Conservation (phyloP, 2,888 invertebrate species). For the Thyatira batis region DNA sequence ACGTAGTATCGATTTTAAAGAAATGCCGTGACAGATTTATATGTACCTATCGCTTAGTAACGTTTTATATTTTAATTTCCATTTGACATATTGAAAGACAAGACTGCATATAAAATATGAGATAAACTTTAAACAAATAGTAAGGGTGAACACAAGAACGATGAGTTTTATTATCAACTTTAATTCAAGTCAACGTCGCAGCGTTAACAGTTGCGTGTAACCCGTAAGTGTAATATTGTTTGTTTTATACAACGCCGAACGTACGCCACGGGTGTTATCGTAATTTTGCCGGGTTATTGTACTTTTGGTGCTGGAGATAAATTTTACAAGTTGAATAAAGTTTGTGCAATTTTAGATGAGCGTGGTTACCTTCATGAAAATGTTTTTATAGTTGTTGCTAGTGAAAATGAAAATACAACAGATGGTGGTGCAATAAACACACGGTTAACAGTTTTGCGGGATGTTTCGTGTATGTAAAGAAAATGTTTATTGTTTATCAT, state of each 20-base stretch:
- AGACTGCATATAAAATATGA: too few relatives aligned
- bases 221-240: constrained; percentile 28
- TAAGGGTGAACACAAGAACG: constrained; percentile 8
- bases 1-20: too few relatives aligned
- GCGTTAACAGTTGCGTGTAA: constrained; percentile 12
- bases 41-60: too few relatives aligned
- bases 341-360: constrained; percentile 1
- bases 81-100: too few relatives aligned
- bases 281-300: constrained; percentile 6
- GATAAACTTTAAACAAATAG: background rate
- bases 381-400: background rate
- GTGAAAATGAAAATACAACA: constrained; percentile 1
- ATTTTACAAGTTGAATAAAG: background rate
- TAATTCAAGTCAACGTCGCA: constrained; percentile 36
- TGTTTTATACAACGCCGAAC: constrained; percentile 13
- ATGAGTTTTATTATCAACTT: constrained; percentile 36
- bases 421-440: background rate
- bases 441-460: background rate
- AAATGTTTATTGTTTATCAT: too few relatives aligned
- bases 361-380: background rate
- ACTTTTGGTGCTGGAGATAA: constrained; percentile 3
- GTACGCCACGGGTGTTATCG: constrained; percentile 5
- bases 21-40: too few relatives aligned
- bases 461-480: background rate
- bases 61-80: too few relatives aligned